Percentiles rank a stretch among this genome's conserved stretches.
phyloP scores from a whole-genome alignment of 2,113 vertebrate genomes.

The Peucedramus taeniatus region DNA sequence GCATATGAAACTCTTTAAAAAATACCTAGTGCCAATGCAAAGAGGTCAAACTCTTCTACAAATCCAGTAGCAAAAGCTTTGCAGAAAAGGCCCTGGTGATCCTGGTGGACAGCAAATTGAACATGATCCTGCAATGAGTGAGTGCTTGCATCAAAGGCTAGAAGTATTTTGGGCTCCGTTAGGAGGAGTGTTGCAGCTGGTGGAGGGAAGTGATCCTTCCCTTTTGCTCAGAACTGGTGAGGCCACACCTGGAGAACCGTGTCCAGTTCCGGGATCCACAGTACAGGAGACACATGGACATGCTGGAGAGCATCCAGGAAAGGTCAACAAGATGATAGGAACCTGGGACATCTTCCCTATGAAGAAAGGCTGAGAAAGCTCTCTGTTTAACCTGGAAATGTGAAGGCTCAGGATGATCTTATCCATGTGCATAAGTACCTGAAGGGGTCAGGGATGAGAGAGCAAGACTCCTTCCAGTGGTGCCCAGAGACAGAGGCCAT shows the following conservation, averaged over 20 bases:
- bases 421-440: neutral
- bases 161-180: neutral
- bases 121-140: neutral
- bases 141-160: fast-evolving
- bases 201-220: neutral
- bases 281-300: neutral
- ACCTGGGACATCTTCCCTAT: neutral
- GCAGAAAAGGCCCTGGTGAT: neutral
- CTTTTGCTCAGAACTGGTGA: neutral
- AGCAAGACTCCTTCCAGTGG: neutral
- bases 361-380: neutral
- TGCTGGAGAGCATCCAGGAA: neutral
- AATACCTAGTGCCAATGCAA: neutral
- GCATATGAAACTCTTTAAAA: neutral
- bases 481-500: neutral
- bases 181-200: neutral
- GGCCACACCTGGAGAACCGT: neutral
- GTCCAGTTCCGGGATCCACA: neutral
- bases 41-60: neutral
- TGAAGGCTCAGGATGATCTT: neutral
- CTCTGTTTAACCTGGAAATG: neutral
- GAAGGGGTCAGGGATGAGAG: neutral
- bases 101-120: neutral
- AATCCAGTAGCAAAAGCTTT: neutral
- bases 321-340: neutral